phyloP scores from a whole-genome alignment of 2,888 invertebrate genomes.

The Myathropa florea region DNA sequence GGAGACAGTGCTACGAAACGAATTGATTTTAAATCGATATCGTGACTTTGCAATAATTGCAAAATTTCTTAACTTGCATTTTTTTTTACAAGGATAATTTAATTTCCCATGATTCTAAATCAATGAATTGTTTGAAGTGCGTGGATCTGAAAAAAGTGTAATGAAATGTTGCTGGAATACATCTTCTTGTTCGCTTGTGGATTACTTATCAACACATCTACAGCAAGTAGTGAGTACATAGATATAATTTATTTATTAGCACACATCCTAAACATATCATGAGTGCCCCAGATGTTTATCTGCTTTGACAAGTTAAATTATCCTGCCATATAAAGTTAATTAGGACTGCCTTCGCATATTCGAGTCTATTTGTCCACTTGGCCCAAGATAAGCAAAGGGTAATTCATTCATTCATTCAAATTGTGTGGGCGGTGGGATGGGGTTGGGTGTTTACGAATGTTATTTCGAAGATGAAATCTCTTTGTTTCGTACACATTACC shows the following conservation, averaged over 20 bases:
- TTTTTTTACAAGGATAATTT: no score
- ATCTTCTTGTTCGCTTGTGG: conserved; percentile 79
- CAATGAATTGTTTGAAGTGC: conserved; percentile 26
- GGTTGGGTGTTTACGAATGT: not conserved
- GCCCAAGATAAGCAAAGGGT: conserved; percentile 5
- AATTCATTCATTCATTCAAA: conserved; percentile 19
- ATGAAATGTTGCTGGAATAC: conserved; percentile 81
- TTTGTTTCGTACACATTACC: conserved; percentile 15
- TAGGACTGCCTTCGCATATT: conserved; percentile 3
- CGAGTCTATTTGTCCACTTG: not conserved
- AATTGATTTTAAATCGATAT: not conserved
- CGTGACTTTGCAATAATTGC: not conserved
- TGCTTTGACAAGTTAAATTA: not conserved
- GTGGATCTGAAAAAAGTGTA: conserved; percentile 58
- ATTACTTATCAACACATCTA: conserved; percentile 75
- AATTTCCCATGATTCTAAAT: not conserved
- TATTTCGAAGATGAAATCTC: conserved; percentile 12
- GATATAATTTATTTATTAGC: not conserved
- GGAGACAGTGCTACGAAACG: not conserved
- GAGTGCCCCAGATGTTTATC: not conserved
- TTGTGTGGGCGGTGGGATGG: not conserved
- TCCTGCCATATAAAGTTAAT: not conserved
- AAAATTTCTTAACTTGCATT: no score
- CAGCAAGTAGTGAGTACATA: conserved; percentile 72
- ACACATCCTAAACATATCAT: not conserved